Percentiles rank a stretch among this genome's conserved stretches.
Conservation (phyloP, 2,113 vertebrate genomes). For the Pseudorhombus dupliciocellatus region DNA sequence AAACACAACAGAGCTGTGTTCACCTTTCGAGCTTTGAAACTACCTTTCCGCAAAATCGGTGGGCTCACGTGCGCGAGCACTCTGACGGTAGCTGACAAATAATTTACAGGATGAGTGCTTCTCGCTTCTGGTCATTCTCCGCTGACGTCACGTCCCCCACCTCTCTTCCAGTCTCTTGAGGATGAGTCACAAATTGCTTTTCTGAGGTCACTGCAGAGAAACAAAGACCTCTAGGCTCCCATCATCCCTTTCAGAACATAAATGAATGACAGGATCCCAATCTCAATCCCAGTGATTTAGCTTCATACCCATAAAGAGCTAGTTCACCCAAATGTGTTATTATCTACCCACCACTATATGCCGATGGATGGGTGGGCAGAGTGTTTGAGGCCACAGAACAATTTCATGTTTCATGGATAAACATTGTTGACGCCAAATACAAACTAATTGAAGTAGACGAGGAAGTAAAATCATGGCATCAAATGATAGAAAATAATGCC, state of each 20-base stretch:
- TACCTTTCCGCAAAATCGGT: not conserved
- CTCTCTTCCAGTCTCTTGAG: slow-evolving; percentile 32
- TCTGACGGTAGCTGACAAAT: slow-evolving; percentile 25
- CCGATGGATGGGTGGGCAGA: too few species aligned
- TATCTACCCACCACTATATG: too few species aligned
- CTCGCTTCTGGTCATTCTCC: slow-evolving; percentile 18
- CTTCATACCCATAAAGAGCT: not conserved
- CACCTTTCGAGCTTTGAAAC: not conserved
- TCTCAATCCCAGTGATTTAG: slow-evolving; percentile 40
- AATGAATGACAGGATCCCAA: slow-evolving; percentile 20
- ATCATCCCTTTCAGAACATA: slow-evolving; percentile 46
- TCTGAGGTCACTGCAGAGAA: slow-evolving; percentile 34
- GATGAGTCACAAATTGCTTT: slow-evolving; percentile 57
- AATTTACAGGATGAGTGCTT: slow-evolving; percentile 22
- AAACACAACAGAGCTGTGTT: slow-evolving; percentile 10
- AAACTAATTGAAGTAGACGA: too few species aligned
- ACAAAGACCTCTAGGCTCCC: slow-evolving; percentile 25
- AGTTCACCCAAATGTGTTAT: too few species aligned
- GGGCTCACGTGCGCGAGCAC: slow-evolving; percentile 21
- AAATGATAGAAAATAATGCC: slow-evolving; percentile 15
- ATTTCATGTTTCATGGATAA: not conserved
- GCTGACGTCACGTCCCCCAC: slow-evolving; percentile 5
- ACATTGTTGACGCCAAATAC: too few species aligned
- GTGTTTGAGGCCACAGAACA: slow-evolving; percentile 2
- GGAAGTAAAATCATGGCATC: too few species aligned